A percentile compares a stretch with the other conserved stretches of the same genome.
Evolutionary conservation across 2,113 vertebrate species (phyloP).

Genomic region (Nannospalax galili): DNA sequence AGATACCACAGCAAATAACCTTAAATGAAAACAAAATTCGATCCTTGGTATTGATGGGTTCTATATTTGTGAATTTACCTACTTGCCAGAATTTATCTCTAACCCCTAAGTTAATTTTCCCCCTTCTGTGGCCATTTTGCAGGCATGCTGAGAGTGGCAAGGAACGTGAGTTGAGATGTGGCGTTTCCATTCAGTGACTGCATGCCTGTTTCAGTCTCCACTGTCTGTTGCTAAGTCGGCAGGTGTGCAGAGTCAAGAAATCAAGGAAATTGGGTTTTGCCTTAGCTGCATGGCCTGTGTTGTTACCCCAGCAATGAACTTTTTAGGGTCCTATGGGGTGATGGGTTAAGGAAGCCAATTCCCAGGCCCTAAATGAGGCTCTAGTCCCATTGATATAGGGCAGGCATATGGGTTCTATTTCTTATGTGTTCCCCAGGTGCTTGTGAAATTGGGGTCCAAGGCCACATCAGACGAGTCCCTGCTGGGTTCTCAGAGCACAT

Average conservation of each 20-base stretch:
- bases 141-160: background rate
- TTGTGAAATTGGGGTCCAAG: too few relatives aligned
- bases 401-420: too few relatives aligned
- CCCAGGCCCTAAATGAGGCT: too few relatives aligned
- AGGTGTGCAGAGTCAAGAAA: background rate
- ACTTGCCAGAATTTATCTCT: background rate
- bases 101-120: too few relatives aligned
- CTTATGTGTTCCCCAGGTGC: too few relatives aligned
- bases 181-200: background rate
- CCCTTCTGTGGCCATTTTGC: accelerated
- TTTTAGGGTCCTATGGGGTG: too few relatives aligned
- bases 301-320: accelerated
- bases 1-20: background rate
- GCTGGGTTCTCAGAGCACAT: accelerated
- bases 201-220: too few relatives aligned
- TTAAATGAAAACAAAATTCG: background rate
- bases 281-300: accelerated
- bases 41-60: accelerated
- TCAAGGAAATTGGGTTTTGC: accelerated
- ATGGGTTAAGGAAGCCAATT: too few relatives aligned
- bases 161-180: background rate
- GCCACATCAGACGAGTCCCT: too few relatives aligned
- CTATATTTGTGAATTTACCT: background rate
- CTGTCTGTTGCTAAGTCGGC: background rate
- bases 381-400: too few relatives aligned